Evolutionary conservation across 1,140 invertebrate species (phyloP).

Genomic region (Leptinotarsa undecemlineata): DNA sequence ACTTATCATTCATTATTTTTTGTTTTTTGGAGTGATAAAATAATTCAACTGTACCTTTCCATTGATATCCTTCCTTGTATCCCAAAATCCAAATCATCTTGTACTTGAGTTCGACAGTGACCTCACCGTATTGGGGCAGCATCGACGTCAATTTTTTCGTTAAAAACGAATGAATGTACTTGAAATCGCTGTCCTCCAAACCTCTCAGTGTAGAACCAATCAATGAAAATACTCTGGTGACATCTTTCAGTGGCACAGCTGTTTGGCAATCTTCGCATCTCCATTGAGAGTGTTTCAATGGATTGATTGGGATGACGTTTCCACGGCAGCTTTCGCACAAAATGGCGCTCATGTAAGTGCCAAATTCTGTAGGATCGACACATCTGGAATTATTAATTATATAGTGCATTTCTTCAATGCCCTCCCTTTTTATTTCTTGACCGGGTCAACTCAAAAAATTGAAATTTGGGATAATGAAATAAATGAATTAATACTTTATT

Average conservation of each 20-base stretch:
- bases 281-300: constrained; percentile 57
- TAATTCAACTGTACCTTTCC: constrained; percentile 29
- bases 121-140: constrained; percentile 60
- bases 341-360: constrained; percentile 54
- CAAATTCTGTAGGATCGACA: constrained; percentile 66
- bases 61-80: constrained; percentile 40
- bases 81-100: constrained; percentile 48
- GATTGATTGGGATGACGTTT: constrained; percentile 55
- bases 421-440: no score
- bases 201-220: constrained; percentile 57
- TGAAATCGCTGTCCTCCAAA: constrained; percentile 55
- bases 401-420: no score
- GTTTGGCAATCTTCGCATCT: constrained; percentile 58
- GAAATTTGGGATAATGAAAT: no score
- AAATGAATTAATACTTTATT: no score
- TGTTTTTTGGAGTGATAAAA: no score
- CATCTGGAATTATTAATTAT: constrained; percentile 57
- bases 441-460: no score
- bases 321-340: constrained; percentile 58
- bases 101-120: constrained; percentile 58
- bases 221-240: constrained; percentile 50
- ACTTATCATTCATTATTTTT: no score
- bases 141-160: constrained; percentile 55
- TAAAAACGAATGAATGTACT: constrained; percentile 58
- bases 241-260: constrained; percentile 53